A percentile compares a stretch with the other conserved stretches of the same genome.
These are phyloP conservation scores for Physella acuta DNA, from an alignment of 1,140 invertebrate species.

Conservation along the genomic window DNA sequence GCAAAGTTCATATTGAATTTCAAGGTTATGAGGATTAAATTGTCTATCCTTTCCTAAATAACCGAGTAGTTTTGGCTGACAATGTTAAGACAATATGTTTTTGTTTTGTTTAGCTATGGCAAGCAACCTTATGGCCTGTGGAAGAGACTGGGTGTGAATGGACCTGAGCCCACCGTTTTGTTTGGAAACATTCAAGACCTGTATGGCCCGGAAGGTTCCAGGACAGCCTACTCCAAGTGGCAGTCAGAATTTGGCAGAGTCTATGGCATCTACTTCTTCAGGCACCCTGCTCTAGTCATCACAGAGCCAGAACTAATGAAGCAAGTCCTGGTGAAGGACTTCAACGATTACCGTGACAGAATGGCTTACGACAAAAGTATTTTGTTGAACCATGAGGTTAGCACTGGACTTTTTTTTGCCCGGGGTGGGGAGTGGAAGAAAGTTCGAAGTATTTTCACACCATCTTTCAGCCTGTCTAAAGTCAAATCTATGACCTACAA, in stretches of 20 bases:
- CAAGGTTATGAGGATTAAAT: too few relatives aligned
- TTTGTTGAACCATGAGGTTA: not conserved
- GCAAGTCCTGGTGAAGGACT: conserved; percentile 11
- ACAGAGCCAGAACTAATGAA: conserved; percentile 18
- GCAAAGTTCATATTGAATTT: too few relatives aligned
- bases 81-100: too few relatives aligned
- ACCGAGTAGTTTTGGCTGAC: too few relatives aligned
- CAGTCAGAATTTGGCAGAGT: not conserved
- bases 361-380: not conserved
- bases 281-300: not conserved
- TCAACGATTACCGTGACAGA: not conserved
- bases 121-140: not conserved
- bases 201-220: not conserved
- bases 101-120: conserved; percentile 11
- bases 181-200: conserved; percentile 8
- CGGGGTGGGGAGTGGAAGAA: conserved; percentile 62
- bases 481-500: conserved; percentile 60
- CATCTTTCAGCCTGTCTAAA: conserved; percentile 65
- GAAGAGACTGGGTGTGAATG: conserved; percentile 1
- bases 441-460: conserved; percentile 63
- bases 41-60: too few relatives aligned
- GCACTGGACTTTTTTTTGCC: conserved; percentile 41
- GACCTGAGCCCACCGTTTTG: not conserved
- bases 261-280: conserved; percentile 1
- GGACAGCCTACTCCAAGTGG: not conserved